Base-by-base conservation (phyloP, 2,797 vertebrate species). In the Hoplostethus atlanticus region DNA sequence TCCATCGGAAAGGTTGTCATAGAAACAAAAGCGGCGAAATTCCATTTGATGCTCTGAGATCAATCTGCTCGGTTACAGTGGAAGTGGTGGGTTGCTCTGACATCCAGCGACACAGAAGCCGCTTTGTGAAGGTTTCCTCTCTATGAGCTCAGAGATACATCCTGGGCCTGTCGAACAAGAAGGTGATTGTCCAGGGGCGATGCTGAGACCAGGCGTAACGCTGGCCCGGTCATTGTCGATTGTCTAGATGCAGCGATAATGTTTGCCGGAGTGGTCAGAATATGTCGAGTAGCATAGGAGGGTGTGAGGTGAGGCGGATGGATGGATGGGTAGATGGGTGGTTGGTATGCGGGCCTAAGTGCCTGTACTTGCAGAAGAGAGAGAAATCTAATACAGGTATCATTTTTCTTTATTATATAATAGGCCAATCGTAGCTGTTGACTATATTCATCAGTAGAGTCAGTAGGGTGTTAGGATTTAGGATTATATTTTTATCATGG, bases 251-350 rank as follows among this genome's bases (percentile, higher is more conserved):
- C 68, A 80, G 72, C 68, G 68, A 84, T 89, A 91, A 92, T 84
- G 84, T 92, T 91, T 90, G 90, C 84, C 90, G 91, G 90, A 87
- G 75, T 61, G 76, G 84, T 92, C 90, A 87, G 88, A 92, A 75
- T 82, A 70, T 58, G 71, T 83, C 89, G 80, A 77, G 77, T 85
- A 68, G 38, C 74, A 54, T 65, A 46, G 64, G 51, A 15, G 47
- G 17, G 36, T 63, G 64, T 53, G 54, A 60, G 21, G 40, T 15
- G 55, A 21, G 48, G 28, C 17, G 15, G 25, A 50, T 16, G 31
- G 60, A 69, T 15, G 25, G 56, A 30, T 47, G 8, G 25, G 21
- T 13, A 15, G 52, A 13, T 30, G 0, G 51, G 10, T 25, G 15
- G 11, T 28, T 47, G 9, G 6, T 21, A n/a, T 21, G 21, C 21